Conservation (phyloP, 2,888 invertebrate species). For the Steinernema carpocapsae region DNA sequence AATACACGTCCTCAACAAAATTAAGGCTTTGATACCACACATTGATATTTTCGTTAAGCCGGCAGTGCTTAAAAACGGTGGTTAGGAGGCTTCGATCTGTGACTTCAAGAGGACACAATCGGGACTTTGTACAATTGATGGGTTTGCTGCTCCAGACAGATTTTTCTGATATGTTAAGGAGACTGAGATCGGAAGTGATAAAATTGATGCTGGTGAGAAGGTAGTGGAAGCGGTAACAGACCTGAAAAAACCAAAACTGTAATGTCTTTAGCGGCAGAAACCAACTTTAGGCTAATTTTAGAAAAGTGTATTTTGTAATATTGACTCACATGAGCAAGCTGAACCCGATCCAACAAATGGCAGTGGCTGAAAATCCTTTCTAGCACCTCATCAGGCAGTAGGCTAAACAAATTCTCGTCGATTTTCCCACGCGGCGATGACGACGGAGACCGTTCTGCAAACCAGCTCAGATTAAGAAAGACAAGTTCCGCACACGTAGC, state of each 20-base stretch:
- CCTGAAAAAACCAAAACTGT: background rate
- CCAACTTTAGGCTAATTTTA: no score
- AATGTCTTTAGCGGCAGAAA: no score
- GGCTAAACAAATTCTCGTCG: conserved; percentile 6
- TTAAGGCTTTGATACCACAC: background rate
- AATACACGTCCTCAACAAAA: conserved; percentile 5
- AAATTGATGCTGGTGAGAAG: conserved; percentile 12
- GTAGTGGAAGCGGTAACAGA: conserved; percentile 22
- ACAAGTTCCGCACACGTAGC: background rate
- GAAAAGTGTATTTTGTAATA: no score
- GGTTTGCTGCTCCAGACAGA: conserved; percentile 26
- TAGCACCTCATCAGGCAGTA: conserved; percentile 18
- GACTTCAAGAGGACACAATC: background rate
- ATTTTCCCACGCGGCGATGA: background rate
- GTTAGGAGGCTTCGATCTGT: background rate
- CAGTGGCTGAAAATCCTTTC: conserved; percentile 10
- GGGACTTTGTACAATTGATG: conserved; percentile 14
- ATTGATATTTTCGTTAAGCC: conserved; percentile 12
- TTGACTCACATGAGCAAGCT: conserved; percentile 1
- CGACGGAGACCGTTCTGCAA: conserved; percentile 10
- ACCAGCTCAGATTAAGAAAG: background rate
- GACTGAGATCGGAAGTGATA: conserved; percentile 15
- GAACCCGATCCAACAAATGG: background rate
- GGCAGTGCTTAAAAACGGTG: conserved; percentile 9
- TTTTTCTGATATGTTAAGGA: conserved; percentile 16